Evolutionary conservation across 2,113 vertebrate species (phyloP).

Genomic region (Raja brachyura): DNA sequence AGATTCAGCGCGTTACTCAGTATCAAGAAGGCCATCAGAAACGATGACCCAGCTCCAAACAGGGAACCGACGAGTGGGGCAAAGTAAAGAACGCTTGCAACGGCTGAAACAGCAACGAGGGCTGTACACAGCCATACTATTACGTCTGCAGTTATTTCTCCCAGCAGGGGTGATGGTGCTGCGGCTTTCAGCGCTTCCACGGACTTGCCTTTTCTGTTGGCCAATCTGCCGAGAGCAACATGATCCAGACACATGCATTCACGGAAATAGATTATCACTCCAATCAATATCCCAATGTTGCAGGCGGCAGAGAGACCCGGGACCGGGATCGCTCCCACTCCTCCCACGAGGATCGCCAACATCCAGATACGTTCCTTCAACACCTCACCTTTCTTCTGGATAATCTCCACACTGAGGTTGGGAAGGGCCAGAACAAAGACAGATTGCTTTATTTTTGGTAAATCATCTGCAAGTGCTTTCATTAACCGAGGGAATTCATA

Average conservation of each 20-base stretch:
- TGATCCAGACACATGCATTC: neutral
- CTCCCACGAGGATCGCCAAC: neutral
- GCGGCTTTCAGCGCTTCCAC: neutral
- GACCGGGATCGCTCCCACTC: neutral
- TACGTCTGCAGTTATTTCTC: no score
- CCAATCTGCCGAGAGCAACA: neutral
- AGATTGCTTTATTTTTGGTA: neutral
- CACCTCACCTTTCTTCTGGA: neutral
- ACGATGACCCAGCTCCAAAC: neutral
- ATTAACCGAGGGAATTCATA: neutral
- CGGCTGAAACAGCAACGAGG: no score
- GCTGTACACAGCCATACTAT: neutral
- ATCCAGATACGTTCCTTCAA: neutral
- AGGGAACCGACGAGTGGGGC: neutral
- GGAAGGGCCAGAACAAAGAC: neutral
- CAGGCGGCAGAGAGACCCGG: neutral
- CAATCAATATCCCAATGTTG: neutral
- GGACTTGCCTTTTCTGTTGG: neutral
- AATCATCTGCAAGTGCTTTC: neutral
- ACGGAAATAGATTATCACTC: neutral
- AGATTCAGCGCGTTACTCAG: neutral
- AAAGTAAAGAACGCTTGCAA: neutral
- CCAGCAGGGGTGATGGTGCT: neutral
- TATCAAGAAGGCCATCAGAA: rapidly evolving
- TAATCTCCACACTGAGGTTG: neutral